phyloP scores from a whole-genome alignment of 2,888 invertebrate species.

The Stenotaenia linearis region DNA sequence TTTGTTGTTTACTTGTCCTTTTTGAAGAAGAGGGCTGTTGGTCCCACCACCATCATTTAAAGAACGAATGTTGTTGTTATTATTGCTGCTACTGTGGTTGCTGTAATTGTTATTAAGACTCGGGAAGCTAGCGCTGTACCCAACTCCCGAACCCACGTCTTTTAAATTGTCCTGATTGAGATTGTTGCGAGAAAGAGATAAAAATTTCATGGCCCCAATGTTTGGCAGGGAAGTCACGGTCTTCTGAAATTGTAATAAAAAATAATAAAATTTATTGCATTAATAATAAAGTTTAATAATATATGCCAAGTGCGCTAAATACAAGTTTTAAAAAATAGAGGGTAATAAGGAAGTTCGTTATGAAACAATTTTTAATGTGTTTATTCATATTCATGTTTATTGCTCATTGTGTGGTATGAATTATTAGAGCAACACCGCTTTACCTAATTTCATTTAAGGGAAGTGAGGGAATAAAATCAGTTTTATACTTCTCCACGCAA shows the following conservation, averaged over 20 bases:
- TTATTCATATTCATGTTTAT: constrained; percentile 1
- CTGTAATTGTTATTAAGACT: constrained; percentile 31
- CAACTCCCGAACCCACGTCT: background rate
- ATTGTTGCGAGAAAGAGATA: constrained; percentile 30
- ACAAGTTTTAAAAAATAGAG: background rate
- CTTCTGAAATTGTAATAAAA: constrained; percentile 20
- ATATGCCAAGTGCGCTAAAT: background rate
- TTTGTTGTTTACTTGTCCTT: constrained; percentile 27
- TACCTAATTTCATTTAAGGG: constrained; percentile 11
- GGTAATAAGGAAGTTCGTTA: background rate
- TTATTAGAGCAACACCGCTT: background rate
- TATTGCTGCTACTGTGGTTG: constrained; percentile 27
- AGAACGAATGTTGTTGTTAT: constrained; percentile 31
- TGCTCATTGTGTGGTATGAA: constrained; percentile 10
- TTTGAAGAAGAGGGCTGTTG: constrained; percentile 32
- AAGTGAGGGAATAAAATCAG: background rate
- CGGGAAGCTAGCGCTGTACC: constrained; percentile 29
- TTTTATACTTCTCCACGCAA: background rate
- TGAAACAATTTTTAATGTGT: constrained; percentile 3
- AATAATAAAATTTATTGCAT: background rate
- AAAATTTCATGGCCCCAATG: constrained; percentile 31
- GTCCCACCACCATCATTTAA: constrained; percentile 30
- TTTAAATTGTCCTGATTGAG: constrained; percentile 26
- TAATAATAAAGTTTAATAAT: constrained; percentile 3
- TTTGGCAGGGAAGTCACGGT: constrained; percentile 29